These are phyloP conservation scores for Cepaea nemoralis DNA, from an alignment of 1,140 invertebrate species.

Conservation along the genomic window DNA sequence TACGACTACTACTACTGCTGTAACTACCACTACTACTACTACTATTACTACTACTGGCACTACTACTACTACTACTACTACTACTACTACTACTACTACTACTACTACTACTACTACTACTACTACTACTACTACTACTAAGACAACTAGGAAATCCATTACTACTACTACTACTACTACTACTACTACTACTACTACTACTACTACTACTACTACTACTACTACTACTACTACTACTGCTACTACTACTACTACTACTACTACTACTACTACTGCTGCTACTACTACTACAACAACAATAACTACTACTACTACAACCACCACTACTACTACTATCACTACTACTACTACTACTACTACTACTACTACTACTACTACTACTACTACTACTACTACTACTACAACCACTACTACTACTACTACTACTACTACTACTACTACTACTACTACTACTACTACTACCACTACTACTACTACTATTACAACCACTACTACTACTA, in stretches of 20 bases:
- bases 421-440: too few species aligned
- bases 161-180: slow-evolving; percentile 10
- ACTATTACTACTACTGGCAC: not conserved
- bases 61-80: slow-evolving; percentile 10
- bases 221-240: slow-evolving; percentile 9
- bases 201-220: not conserved
- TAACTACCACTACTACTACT: not conserved
- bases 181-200: slow-evolving; percentile 10
- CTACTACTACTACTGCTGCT: slow-evolving; percentile 4
- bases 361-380: slow-evolving; percentile 5
- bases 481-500: too few species aligned
- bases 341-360: slow-evolving; percentile 10
- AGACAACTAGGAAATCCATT: not conserved
- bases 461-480: slow-evolving; percentile 10
- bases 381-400: too few species aligned
- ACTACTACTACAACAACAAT: not conserved
- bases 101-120: slow-evolving; percentile 10
- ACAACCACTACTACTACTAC: too few species aligned
- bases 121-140: too few species aligned
- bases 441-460: slow-evolving; percentile 5
- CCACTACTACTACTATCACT: too few species aligned
- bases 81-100: slow-evolving; percentile 10
- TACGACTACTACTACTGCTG: too few species aligned
- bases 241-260: slow-evolving; percentile 10
- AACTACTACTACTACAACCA: too few species aligned